These are phyloP conservation scores for Siniperca undulata DNA, from an alignment of 2,797 vertebrate species.

Conservation along the genomic window DNA sequence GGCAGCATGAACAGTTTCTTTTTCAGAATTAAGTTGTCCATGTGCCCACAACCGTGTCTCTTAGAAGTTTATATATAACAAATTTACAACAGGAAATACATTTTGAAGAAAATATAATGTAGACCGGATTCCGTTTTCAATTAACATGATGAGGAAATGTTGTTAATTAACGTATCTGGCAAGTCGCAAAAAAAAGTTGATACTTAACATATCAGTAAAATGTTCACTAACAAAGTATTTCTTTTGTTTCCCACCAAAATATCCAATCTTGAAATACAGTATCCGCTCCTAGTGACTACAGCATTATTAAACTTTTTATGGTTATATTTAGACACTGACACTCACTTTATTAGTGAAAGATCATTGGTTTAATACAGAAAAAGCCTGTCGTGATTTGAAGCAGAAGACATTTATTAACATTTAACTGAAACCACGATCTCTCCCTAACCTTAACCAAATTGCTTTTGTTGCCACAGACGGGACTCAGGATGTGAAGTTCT, in stretches of 20 bases:
- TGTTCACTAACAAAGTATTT: too few species aligned
- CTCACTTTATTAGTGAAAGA: neutral
- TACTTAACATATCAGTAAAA: too few species aligned
- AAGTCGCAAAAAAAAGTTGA: neutral
- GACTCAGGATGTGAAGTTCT: neutral
- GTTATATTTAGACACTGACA: neutral
- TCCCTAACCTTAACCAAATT: too few species aligned
- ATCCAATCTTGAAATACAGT: neutral
- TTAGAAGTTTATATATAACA: neutral
- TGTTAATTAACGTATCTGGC: neutral
- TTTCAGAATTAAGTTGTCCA: conserved; percentile 10
- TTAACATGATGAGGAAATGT: neutral
- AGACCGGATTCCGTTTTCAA: neutral
- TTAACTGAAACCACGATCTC: neutral
- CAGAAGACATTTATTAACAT: neutral
- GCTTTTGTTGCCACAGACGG: too few species aligned
- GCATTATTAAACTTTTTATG: neutral
- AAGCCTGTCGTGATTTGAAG: neutral
- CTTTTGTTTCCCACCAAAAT: too few species aligned
- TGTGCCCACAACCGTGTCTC: neutral
- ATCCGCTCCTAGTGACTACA: neutral
- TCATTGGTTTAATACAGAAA: neutral
- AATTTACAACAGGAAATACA: neutral
- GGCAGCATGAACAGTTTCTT: neutral
- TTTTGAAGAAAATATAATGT: neutral